A percentile compares a stretch with the other conserved stretches of the same genome.
These are phyloP conservation scores for Elgaria multicarinata DNA, from an alignment of 2,113 vertebrate species.

Conservation along the genomic window DNA sequence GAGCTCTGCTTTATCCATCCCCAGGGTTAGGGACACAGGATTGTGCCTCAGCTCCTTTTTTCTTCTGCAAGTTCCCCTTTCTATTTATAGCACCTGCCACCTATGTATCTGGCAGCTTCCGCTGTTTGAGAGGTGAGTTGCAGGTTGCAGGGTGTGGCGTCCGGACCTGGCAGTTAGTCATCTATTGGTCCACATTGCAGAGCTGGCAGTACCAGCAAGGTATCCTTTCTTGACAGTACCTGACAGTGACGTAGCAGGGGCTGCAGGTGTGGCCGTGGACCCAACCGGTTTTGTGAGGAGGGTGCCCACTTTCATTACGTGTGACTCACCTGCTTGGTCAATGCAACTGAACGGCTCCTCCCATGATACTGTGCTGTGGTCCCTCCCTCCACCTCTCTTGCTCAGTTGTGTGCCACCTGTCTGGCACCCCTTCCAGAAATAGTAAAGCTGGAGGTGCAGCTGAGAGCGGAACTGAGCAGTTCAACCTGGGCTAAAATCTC, in stretches of 20 bases:
- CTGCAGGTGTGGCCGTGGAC: not conserved
- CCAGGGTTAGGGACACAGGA: not conserved
- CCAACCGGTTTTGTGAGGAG: not conserved
- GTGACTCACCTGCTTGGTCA: constrained; percentile 1
- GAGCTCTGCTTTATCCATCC: not conserved
- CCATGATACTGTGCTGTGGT: not conserved
- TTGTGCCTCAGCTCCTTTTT: not conserved
- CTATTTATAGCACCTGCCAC: not conserved
- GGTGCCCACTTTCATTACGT: not conserved
- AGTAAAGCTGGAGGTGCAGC: too few species aligned
- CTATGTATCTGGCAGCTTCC: not conserved
- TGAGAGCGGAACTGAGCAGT: not conserved
- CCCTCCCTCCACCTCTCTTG: not conserved
- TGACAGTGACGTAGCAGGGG: not conserved
- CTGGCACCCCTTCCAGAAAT: not conserved
- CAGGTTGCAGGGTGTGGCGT: not conserved
- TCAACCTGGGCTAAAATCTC: not conserved
- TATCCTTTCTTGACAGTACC: not conserved
- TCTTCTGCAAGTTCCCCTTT: not conserved
- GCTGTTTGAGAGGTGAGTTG: not conserved
- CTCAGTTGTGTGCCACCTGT: not conserved
- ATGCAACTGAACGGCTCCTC: not conserved
- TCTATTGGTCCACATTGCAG: not conserved
- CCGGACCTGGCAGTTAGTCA: not conserved
- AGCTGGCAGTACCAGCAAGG: not conserved